Base-by-base conservation (phyloP, 2,113 vertebrate species). In the Zapus hudsonius region DNA sequence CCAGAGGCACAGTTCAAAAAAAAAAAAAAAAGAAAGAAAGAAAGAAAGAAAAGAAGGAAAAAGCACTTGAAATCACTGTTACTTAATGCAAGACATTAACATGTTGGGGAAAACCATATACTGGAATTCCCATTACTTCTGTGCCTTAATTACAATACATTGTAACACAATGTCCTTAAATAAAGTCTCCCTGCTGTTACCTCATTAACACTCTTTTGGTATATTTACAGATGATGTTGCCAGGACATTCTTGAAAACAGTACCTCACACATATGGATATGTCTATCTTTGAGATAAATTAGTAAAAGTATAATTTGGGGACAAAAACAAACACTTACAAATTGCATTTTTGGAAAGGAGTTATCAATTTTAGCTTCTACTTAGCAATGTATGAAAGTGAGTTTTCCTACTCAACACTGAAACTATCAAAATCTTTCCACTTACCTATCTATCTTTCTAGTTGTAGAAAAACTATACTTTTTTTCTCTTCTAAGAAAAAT, bases 101-200 rank as follows among this genome's bases (percentile, higher is more conserved):
- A 79, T 73, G 72, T 17, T 73, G 78, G 23, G 33, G 25, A 55
- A 90, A 87, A 79, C 72, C 25, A 82, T 31, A 83, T n/a, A 73
- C 1, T 27, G 59, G 83, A 83, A 87, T 95, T 66, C 78, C 36
- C 70, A 83, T 66, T 78, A 90, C 72, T 59, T 87, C 78, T 79
- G 27, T 75, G n/a, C 64, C 90, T 70, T 47, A 82, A 87, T 83
- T 79, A 55, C 4, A 40, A 13, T 93, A 9, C 59, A 91, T 84
- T 91, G 31, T n/a, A 87, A 29, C 42, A 66, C 5, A 15, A 66
- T 83, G 82, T 93, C 76, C 87, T 93, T 72, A 64, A 78, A 93
- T 66, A 47, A n/a, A 83, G 57, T 64, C 63, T 31, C 79, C 80
- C 73, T n/a, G 13, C 63, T 78, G n/a, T 84, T 70, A 78, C 9